Evolutionary conservation across 30 jellyfish, hydroid and myxozoan genomes (phyloP).

Genomic region (Turritopsis rubra): DNA sequence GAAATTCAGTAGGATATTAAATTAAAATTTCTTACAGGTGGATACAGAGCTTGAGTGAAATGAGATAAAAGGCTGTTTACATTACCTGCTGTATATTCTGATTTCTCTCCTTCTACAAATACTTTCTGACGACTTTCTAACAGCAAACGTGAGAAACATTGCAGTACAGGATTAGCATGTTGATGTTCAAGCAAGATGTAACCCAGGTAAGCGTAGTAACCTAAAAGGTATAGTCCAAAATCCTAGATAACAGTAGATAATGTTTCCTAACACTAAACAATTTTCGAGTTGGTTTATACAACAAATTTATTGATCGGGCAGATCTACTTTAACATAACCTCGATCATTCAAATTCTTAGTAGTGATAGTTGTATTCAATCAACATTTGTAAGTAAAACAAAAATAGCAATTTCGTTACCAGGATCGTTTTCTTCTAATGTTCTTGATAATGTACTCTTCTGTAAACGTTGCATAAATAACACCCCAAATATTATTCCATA

Average conservation of each 20-base stretch:
- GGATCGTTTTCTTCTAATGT: conserved; percentile 68
- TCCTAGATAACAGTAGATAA: background rate
- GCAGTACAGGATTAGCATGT: conserved; percentile 78
- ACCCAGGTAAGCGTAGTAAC: conserved; percentile 72
- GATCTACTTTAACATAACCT: no score
- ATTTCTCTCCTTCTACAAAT: background rate
- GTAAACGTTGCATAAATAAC: conserved; percentile 67
- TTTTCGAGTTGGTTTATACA: no score
- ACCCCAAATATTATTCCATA: conserved; percentile 60
- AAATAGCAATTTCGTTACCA: conserved; percentile 32
- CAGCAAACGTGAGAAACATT: conserved; percentile 48
- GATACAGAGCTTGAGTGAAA: no score
- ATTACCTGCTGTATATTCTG: background rate
- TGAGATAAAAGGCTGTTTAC: background rate
- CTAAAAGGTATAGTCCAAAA: conserved; percentile 27
- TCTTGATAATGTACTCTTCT: conserved; percentile 72
- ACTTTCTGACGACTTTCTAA: background rate
- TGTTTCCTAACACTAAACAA: no score
- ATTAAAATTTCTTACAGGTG: no score
- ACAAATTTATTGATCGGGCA: no score
- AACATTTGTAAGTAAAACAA: background rate
- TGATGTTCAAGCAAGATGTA: conserved; percentile 71
- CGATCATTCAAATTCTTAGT: no score
- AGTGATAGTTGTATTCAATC: no score
- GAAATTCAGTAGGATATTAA: background rate